These are phyloP conservation scores for Nebria salina DNA, from an alignment of 2,888 invertebrate genomes.

Conservation along the genomic window DNA sequence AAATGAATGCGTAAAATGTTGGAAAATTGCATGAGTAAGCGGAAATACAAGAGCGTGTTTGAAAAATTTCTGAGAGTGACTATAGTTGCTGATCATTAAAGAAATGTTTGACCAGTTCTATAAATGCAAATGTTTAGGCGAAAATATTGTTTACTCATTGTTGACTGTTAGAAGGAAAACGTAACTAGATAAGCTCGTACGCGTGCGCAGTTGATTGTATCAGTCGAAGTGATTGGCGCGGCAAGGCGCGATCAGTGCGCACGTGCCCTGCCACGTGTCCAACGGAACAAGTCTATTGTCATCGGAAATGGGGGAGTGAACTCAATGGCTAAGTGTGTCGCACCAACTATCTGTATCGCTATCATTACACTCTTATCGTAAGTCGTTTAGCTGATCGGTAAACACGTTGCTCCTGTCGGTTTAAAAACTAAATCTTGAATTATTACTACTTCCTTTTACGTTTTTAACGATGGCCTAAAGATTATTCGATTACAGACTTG, in stretches of 20 bases:
- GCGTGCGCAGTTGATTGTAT: constrained; percentile 16
- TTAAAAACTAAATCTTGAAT: constrained; percentile 55
- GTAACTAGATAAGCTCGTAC: not conserved
- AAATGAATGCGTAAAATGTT: too few relatives aligned
- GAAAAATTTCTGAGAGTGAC: too few relatives aligned
- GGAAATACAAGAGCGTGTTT: too few relatives aligned
- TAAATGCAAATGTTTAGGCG: not conserved
- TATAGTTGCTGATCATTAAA: not conserved
- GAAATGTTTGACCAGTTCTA: not conserved
- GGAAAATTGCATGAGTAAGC: too few relatives aligned
- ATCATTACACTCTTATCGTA: constrained; percentile 59
- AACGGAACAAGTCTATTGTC: constrained; percentile 37
- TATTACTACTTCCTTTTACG: constrained; percentile 49
- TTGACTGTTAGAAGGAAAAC: not conserved
- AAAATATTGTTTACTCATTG: not conserved
- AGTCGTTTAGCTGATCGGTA: constrained; percentile 60
- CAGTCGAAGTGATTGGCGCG: constrained; percentile 16
- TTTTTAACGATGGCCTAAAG: not conserved
- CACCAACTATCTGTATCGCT: constrained; percentile 22
- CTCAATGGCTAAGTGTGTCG: constrained; percentile 17
- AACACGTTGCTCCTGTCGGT: constrained; percentile 56
- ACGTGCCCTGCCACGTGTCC: constrained; percentile 53
- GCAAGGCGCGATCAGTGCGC: constrained; percentile 33
- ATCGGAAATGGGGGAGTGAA: constrained; percentile 41
- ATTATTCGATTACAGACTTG: not conserved